A percentile compares a stretch with the other conserved stretches of the same genome.
Evolutionary conservation across 2,888 invertebrate species (phyloP).

Genomic region (Chloroclystis v-ata): DNA sequence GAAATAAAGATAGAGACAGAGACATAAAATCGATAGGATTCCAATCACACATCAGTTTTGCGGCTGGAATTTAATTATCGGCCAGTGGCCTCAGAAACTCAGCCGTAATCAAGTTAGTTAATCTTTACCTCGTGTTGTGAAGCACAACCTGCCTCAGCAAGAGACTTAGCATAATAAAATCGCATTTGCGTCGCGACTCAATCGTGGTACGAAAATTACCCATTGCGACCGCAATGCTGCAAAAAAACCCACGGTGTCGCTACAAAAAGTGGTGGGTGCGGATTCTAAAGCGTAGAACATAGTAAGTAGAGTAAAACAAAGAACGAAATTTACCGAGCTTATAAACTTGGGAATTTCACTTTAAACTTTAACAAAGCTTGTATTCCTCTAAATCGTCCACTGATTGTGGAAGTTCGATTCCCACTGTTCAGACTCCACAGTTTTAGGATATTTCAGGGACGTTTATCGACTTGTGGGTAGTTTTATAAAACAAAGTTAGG

Average conservation of each 20-base stretch:
- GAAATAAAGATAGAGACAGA: no score
- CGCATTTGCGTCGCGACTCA: no score
- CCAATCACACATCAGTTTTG: slow-evolving; percentile 63
- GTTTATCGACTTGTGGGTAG: slow-evolving; percentile 9
- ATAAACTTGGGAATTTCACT: slow-evolving; percentile 16
- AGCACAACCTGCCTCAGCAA: no score
- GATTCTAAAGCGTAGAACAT: no score
- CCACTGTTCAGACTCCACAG: slow-evolving; percentile 14
- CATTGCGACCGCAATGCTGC: no score
- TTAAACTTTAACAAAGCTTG: slow-evolving; percentile 17
- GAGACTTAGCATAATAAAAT: no score
- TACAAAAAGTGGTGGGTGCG: no score
- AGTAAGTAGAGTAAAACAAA: no score
- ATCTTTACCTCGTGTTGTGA: slow-evolving; percentile 49
- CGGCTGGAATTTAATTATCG: slow-evolving; percentile 67
- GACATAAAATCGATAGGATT: slow-evolving; percentile 34
- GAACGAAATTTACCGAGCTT: slow-evolving; percentile 4
- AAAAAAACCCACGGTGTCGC: no score
- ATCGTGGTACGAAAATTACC: no score
- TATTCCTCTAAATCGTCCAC: slow-evolving; percentile 14
- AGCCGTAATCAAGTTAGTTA: slow-evolving; percentile 69
- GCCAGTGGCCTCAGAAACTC: slow-evolving; percentile 61
- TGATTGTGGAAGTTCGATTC: slow-evolving; percentile 21
- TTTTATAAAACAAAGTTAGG: background rate
- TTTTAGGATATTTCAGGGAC: slow-evolving; percentile 17